A percentile compares a stretch with the other conserved stretches of the same genome.
Evolutionary conservation across 2,888 invertebrate genomes (phyloP).

Genomic region (Iselma pallidipennis): DNA sequence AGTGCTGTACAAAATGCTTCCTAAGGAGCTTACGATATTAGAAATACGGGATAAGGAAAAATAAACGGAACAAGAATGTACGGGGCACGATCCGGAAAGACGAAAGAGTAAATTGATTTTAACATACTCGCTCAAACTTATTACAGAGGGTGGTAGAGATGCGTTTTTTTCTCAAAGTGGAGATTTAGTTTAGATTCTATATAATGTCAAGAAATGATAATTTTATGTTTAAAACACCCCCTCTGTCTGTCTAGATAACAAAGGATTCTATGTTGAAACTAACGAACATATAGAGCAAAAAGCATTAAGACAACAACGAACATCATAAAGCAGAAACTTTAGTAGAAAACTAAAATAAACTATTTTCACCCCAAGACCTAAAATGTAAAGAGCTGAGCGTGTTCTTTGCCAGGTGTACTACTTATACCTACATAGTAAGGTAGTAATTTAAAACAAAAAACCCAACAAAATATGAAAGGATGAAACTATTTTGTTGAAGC

Average conservation of each 20-base stretch:
- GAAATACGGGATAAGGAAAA: background rate
- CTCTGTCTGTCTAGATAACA: no score
- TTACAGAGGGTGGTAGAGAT: no score
- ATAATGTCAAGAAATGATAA: no score
- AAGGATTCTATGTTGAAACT: background rate
- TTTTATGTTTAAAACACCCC: no score
- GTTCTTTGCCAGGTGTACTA: background rate
- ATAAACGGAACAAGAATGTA: background rate
- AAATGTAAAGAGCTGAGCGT: slow-evolving; percentile 22
- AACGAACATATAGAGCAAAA: slow-evolving; percentile 9
- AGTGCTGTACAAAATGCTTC: background rate
- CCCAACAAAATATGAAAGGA: slow-evolving; percentile 40
- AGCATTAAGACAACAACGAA: slow-evolving; percentile 34
- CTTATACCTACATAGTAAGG: no score
- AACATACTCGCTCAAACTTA: no score
- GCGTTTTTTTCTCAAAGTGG: no score
- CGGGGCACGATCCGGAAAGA: background rate
- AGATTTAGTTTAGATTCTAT: no score
- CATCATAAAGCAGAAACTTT: slow-evolving; percentile 39
- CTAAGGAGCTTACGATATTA: slow-evolving; percentile 5
- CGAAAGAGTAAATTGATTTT: background rate
- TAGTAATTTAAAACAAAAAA: slow-evolving; percentile 8
- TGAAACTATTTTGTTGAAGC: slow-evolving; percentile 40
- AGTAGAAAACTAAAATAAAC: slow-evolving; percentile 33
- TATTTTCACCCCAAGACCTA: slow-evolving; percentile 28